Percentiles rank a stretch among this genome's conserved stretches.
Evolutionary conservation across 2,888 invertebrate species (phyloP).

Genomic region (Glaucopsyche alexis): DNA sequence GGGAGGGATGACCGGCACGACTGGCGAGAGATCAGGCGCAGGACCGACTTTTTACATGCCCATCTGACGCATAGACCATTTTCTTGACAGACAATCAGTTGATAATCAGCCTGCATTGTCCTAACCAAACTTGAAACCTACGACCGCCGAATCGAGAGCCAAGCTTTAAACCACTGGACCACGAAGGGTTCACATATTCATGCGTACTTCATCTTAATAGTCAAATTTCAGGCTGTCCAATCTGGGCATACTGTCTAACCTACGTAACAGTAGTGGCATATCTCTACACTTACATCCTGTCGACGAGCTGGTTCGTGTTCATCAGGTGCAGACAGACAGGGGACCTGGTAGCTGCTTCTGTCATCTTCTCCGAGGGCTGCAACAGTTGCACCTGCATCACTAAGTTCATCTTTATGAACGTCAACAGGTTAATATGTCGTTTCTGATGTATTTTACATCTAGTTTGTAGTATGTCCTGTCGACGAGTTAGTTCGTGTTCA

Average conservation of each 20-base stretch:
- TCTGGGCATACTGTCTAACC: background rate
- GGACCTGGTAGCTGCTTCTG: slow-evolving; percentile 46
- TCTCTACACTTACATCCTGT: slow-evolving; percentile 52
- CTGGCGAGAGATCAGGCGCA: too few relatives aligned
- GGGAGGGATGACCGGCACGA: too few relatives aligned
- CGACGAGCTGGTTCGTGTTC: slow-evolving; percentile 53
- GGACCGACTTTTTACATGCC: too few relatives aligned
- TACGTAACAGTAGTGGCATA: slow-evolving; percentile 40
- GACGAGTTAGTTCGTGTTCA: slow-evolving; percentile 52
- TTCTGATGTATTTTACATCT: slow-evolving; percentile 44
- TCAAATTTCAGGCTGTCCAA: background rate
- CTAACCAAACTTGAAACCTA: too few relatives aligned
- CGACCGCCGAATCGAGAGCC: too few relatives aligned
- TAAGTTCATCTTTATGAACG: slow-evolving; percentile 51
- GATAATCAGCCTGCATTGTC: too few relatives aligned
- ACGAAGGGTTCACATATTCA: too few relatives aligned
- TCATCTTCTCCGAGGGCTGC: slow-evolving; percentile 50
- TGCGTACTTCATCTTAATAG: background rate
- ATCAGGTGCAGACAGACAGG: slow-evolving; percentile 47
- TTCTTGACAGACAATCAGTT: too few relatives aligned
- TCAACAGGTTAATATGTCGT: slow-evolving; percentile 44
- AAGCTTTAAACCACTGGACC: too few relatives aligned
- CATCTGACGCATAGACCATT: too few relatives aligned
- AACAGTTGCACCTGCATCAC: slow-evolving; percentile 48
- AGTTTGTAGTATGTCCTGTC: slow-evolving; percentile 55